Base-by-base conservation (phyloP, 2,888 invertebrate genomes). In the Leucoma salicis region DNA sequence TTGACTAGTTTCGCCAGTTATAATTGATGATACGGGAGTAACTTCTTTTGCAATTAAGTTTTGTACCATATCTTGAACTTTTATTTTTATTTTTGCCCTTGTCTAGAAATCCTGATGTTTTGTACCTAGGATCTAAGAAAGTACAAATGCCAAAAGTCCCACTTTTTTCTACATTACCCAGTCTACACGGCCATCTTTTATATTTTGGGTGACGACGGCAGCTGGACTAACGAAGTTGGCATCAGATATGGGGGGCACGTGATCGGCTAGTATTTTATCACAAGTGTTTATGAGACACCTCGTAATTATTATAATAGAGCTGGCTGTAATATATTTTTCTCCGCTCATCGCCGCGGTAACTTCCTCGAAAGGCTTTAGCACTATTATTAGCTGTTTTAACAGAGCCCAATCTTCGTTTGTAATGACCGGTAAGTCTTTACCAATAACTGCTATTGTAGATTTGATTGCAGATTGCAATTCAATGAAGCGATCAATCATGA, bases 331-430 rank as follows among this genome's bases (percentile, higher is more conserved):
- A 31, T 57, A 61, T 13, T 50, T 50, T 45, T 67, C 50, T 0
- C 57, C 61, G 35, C 57, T 63, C 36, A 60, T 50, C 2, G 54
- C 14, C 14, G 32, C 15, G 1, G 60, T 61, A 6, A 39, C 57
- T 13, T 66, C 57, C 11, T 70, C 57, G 15, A 63, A 65, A 3
- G 63, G 63, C 24, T 56, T 46, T 35, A 70, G 46, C 21, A 57
- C 36, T 46, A 39, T 45, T 0, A 13, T 16, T 8, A 63, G 7
- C 10, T 53, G 11, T 65, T 11, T n/a, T n/a, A n/a, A 27, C 11
- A 27, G n/a, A n/a, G 8, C n/a, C 11, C 27, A 27, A 1, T 27
- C 25, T 8, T 7, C 25, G 3, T 6, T 8, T n/a, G 25, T 10
- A 10, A 25, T 10, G 2, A 8, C 10, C 10, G 25, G 25, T 2